Evolutionary conservation across 1,140 invertebrate species (phyloP), one percentile per base, ranked within the genome.

Genomic region (Babylonia areolata): DNA sequence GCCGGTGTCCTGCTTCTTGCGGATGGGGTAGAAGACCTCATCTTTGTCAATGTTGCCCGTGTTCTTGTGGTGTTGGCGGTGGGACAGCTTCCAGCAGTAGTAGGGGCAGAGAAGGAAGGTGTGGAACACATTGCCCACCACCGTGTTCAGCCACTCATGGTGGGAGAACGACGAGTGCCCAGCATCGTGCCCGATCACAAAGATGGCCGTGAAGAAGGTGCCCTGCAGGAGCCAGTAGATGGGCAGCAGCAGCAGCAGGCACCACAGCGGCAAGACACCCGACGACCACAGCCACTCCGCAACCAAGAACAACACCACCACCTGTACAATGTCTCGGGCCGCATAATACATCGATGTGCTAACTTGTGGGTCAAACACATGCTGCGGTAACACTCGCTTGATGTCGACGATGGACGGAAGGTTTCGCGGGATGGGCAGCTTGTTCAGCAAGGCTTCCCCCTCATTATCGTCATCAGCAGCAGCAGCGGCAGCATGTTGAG

Each of bases 161-260:
- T 92, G 88, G 3, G 94, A 94, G 90, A 94, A 95, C 1, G 94
- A 94, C 42, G 92, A 92, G 84, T 95, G 94, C 3, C 94, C 94
- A 87, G 94, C 95, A 87, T 95, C 94, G 82, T 95, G 94, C 28
- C 94, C 94, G 35, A 94, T 85, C n/a, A 93, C 92, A 86, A 95
- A 95, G 15, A 95, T 39, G 20, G 93, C 92, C 12, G 93, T 94
- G 81, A 92, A 92, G 79, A 94, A 90, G 39, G 94, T 94, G 58
- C 94, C 94, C 87, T 94, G 92, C 3, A 94, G 40, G 15, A 89
- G 88, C 90, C 90, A 91, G 87, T 90, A 92, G 17, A 90, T 20
- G 15, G 90, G 91, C 46, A 88, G 85, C n/a, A 88, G 81, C 15
- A 87, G 2, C 23, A 79, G 40, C 64, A 88, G 75, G 17, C 78